Evolutionary conservation across 2,113 vertebrate genomes (phyloP).

Genomic region (Ictalurus furcatus): DNA sequence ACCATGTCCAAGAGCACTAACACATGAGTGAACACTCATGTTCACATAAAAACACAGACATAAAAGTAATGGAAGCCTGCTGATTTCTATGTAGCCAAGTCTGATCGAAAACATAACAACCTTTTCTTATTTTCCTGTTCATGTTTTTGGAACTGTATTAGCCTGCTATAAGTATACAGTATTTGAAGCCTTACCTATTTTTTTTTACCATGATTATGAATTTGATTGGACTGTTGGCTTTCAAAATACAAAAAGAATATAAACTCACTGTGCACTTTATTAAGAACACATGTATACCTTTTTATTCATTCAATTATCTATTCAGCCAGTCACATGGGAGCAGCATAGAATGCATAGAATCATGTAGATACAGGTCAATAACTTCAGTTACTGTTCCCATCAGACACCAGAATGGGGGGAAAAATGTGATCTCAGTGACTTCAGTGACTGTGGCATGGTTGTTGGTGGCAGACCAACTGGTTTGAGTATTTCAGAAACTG

Average conservation of each 20-base stretch:
- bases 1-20: neutral
- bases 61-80: neutral
- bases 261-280: neutral
- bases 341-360: neutral
- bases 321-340: neutral
- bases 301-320: neutral
- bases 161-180: neutral
- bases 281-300: neutral
- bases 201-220: neutral
- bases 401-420: neutral
- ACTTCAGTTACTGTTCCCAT: neutral
- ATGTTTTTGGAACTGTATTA: neutral
- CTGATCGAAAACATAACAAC: neutral
- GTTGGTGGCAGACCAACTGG: neutral
- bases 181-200: neutral
- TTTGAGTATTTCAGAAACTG: neutral
- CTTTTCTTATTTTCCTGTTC: neutral
- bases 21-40: neutral
- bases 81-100: neutral
- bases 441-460: neutral
- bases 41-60: neutral
- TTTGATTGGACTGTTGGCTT: neutral
- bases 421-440: neutral
- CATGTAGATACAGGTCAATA: neutral
- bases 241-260: neutral